Conservation (phyloP, 2,797 vertebrate genomes). For the Uromys caudimaculatus region DNA sequence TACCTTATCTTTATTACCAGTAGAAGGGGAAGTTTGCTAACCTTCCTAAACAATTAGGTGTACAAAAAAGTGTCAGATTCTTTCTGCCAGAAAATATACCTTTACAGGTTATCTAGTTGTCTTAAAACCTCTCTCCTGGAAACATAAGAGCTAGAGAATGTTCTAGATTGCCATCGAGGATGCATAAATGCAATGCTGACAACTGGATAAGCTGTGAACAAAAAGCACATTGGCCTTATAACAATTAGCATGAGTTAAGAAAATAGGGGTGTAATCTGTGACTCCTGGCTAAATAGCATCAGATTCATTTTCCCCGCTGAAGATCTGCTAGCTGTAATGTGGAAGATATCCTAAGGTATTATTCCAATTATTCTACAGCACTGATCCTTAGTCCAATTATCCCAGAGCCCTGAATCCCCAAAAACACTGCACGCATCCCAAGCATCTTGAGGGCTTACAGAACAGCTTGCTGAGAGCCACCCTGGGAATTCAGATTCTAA, state of each 20-base stretch:
- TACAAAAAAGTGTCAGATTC: slow-evolving; percentile 27
- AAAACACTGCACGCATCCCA: background rate
- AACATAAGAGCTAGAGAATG: slow-evolving; percentile 42
- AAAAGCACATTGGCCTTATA: background rate
- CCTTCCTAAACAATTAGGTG: slow-evolving; percentile 62
- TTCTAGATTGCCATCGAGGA: background rate
- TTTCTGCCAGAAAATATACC: slow-evolving; percentile 53
- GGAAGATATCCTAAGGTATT: background rate
- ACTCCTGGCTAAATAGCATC: background rate
- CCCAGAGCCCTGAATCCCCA: background rate
- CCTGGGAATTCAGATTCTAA: slow-evolving; percentile 7
- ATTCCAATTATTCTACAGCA: background rate
- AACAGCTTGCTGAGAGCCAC: background rate
- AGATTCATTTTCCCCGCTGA: background rate
- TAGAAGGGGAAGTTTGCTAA: slow-evolving; percentile 52
- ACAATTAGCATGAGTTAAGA: background rate
- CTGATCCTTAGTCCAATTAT: slow-evolving; percentile 3
- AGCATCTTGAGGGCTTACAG: background rate
- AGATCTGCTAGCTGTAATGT: background rate
- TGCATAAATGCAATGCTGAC: background rate
- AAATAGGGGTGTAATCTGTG: background rate
- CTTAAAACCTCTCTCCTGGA: background rate
- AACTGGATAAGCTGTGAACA: background rate
- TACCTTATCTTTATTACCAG: slow-evolving; percentile 59
- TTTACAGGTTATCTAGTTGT: slow-evolving; percentile 37